A percentile compares a stretch with the other conserved stretches of the same genome.
These are phyloP conservation scores for Mythimna impura DNA, from an alignment of 2,888 invertebrate species.

Conservation along the genomic window DNA sequence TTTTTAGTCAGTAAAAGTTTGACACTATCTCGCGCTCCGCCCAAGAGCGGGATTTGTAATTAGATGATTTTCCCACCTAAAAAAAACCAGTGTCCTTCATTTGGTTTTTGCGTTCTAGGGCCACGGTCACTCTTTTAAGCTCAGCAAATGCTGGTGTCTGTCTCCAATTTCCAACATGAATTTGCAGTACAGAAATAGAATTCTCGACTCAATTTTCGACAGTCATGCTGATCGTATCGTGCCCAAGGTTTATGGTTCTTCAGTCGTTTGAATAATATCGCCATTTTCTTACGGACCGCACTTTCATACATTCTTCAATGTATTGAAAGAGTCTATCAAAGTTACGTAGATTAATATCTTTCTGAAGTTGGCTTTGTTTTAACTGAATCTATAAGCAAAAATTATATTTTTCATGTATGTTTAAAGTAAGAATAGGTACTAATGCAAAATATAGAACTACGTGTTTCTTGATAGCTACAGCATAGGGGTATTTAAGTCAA, in stretches of 20 bases:
- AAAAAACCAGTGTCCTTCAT: not conserved
- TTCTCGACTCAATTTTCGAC: conserved; percentile 16
- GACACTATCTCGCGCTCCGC: no score
- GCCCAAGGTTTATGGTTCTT: conserved; percentile 46
- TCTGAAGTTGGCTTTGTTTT: not conserved
- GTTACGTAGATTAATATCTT: not conserved
- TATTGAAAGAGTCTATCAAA: conserved; percentile 5
- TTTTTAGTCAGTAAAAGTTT: no score
- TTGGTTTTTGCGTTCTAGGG: no score
- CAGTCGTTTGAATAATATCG: conserved; percentile 50
- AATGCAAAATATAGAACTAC: not conserved
- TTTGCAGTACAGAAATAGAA: conserved; percentile 49
- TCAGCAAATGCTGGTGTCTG: conserved; percentile 7
- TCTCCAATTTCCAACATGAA: conserved; percentile 21
- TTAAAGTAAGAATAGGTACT: no score
- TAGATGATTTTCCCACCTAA: no score
- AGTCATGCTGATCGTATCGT: conserved; percentile 38
- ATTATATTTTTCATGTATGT: not conserved
- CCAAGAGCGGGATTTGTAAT: no score
- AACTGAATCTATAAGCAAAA: not conserved
- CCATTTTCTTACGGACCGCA: conserved; percentile 19
- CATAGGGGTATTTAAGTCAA: no score
- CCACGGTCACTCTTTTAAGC: no score
- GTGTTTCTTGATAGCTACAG: no score
- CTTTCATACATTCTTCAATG: conserved; percentile 1